Conservation (phyloP, 2,797 vertebrate species). For the Mormyrops attenuatus region DNA sequence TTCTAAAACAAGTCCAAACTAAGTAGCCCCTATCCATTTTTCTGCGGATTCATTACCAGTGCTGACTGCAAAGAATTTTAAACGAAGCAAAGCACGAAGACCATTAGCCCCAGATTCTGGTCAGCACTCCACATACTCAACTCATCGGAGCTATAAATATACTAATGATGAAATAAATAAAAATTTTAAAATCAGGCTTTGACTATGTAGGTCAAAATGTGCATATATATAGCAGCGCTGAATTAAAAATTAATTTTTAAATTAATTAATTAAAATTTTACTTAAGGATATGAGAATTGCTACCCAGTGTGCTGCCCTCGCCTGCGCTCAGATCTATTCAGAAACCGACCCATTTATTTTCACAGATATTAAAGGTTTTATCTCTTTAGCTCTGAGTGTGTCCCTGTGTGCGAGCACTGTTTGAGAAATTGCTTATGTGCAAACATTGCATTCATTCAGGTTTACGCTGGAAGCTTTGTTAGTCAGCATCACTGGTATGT, state of each 20-base stretch:
- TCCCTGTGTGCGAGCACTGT: background rate
- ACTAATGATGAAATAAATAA: background rate
- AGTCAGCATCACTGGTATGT: background rate
- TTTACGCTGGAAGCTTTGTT: background rate
- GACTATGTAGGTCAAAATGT: background rate
- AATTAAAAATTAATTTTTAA: conserved; percentile 1
- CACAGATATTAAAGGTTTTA: background rate
- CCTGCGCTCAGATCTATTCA: background rate
- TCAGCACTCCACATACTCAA: background rate
- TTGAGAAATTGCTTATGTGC: background rate
- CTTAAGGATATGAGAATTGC: background rate
- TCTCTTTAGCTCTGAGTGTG: background rate
- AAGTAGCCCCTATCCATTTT: background rate
- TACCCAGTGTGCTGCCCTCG: background rate
- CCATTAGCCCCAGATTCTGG: background rate
- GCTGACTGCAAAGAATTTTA: background rate
- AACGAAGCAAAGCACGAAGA: background rate
- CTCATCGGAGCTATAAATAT: background rate
- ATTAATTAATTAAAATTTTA: conserved; percentile 2
- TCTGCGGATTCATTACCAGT: background rate
- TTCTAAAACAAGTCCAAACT: background rate
- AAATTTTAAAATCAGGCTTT: background rate
- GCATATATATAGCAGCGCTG: background rate
- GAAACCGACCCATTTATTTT: conserved; percentile 1
- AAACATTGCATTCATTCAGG: background rate